phyloP scores from a whole-genome alignment of 1,140 invertebrate species.

The Meloidogyne hapla region DNA sequence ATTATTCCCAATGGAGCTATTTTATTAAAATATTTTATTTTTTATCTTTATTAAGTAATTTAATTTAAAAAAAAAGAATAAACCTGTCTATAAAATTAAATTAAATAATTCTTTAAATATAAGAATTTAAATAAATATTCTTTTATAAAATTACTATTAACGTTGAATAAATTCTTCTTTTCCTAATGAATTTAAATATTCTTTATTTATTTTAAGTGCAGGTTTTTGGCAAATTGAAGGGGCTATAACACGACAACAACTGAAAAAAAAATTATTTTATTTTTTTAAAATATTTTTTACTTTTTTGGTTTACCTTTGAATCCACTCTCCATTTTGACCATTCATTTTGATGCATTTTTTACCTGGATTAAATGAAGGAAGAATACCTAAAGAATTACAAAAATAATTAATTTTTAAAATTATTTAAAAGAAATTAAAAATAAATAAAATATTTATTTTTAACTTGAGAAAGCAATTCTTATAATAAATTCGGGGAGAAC shows the following conservation, averaged over 20 bases:
- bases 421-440: background rate
- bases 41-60: background rate
- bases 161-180: background rate
- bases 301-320: constrained; percentile 8
- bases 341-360: constrained; percentile 50
- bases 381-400: too few species aligned
- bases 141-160: background rate
- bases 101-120: background rate
- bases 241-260: constrained; percentile 45
- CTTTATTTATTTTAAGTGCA: constrained; percentile 10
- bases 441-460: background rate
- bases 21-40: background rate
- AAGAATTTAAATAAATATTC: background rate
- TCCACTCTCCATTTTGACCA: constrained; percentile 24
- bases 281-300: background rate
- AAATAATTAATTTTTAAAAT: background rate
- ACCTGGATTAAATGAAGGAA: constrained; percentile 34
- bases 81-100: too few species aligned
- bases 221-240: constrained; percentile 50
- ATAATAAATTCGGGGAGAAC: too few species aligned
- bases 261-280: constrained; percentile 35
- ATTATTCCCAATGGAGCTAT: background rate
- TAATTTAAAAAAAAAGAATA: background rate
- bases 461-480: too few species aligned
- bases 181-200: too few species aligned